Evolutionary conservation across 2,888 invertebrate species (phyloP).

Genomic region (Cephus runcator): DNA sequence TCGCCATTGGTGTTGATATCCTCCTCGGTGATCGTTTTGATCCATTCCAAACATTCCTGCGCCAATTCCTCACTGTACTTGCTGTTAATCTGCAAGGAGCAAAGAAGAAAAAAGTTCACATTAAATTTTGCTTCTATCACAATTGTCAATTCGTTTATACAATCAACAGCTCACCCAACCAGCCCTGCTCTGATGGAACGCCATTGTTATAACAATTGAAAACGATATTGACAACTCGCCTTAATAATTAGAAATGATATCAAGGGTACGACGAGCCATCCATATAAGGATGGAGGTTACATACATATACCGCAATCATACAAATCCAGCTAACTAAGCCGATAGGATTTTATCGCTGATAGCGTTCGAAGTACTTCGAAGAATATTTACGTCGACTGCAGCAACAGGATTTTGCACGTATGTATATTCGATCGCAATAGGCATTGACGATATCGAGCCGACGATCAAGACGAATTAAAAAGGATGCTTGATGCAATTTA

Average conservation of each 20-base stretch:
- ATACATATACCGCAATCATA: background rate
- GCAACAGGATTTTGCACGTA: too few species aligned
- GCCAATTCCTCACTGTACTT: slow-evolving; percentile 97
- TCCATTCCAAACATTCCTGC: slow-evolving; percentile 93
- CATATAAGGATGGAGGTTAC: background rate
- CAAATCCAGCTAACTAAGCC: background rate
- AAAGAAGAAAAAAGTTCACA: slow-evolving; percentile 15
- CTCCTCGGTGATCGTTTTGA: slow-evolving; percentile 86
- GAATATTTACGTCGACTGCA: too few species aligned
- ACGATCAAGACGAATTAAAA: too few species aligned
- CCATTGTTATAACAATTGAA: background rate
- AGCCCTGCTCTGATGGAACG: background rate
- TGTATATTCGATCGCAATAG: too few species aligned
- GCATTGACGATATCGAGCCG: too few species aligned
- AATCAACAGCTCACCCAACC: background rate
- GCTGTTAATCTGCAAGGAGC: slow-evolving; percentile 87
- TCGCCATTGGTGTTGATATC: slow-evolving; percentile 88
- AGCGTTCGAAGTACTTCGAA: background rate
- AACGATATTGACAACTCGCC: too few species aligned
- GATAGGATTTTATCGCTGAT: slow-evolving; percentile 1
- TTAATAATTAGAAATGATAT: too few species aligned
- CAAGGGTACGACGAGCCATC: too few species aligned
- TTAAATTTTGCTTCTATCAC: background rate
- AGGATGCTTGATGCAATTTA: too few species aligned
- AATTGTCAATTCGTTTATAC: too few species aligned